Base-by-base conservation (phyloP, 2,797 vertebrate species). In the Delichon dasypus region DNA sequence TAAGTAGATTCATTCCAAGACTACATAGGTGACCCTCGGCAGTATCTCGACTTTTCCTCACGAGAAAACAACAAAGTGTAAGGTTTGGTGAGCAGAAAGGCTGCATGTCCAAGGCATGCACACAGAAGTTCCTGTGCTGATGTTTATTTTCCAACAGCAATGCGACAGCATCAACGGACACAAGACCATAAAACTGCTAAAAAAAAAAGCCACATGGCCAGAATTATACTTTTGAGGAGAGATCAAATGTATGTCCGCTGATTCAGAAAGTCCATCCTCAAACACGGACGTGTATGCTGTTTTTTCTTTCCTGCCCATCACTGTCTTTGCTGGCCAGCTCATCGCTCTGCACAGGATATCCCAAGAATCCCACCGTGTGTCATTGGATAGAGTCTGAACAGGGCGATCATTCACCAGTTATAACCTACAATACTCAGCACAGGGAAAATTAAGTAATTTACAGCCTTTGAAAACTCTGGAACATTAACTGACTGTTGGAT, bases 241-340 rank as follows among this genome's bases (percentile, higher is more conserved):
- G 6, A 54, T 15, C 32, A 57, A 48, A 32, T 3, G 1, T 1
- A 8, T 40, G 10, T 3, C 20, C 32, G 16, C 16, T 7, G 3
- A 16, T 29, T 50, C 13, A 57, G 40, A 76, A 55, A 32, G 40
- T 15, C 18, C 26, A 30, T 14, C 16, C 73, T 42, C 84, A 73
- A 26, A 42, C 25, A 9, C 0, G 42, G 29, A 13, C 0, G 1
- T 4, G 2, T 6, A 19, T 29, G 36, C 12, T 8, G 8, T 10
- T 13, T 10, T 42, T 19, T 6, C 44, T 13, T 11, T 13, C 32
- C 64, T 29, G 29, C 26, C 4, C 40, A 11, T 6, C 15, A 2
- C 38, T 29, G 62, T 5, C 23, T 16, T 16, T 53, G 45, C 38
- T 3, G 61, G 21, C 44, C 38, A 21, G 20, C 18, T 23, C 3